phyloP scores from a whole-genome alignment of 2,113 vertebrate species.

The Gopherus evgoodei region DNA sequence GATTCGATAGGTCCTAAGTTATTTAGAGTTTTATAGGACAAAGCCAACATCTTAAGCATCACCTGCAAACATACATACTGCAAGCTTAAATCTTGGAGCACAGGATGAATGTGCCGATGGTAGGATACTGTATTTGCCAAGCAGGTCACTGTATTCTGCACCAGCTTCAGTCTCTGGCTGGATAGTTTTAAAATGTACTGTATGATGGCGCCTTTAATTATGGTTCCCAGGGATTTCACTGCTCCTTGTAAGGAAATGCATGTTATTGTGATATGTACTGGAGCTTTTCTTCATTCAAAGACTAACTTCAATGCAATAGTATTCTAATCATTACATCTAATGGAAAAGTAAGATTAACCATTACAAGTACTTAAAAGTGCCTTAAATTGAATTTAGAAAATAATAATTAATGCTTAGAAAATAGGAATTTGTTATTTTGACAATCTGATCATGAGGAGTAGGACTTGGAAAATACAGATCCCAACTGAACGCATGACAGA shows the following conservation, averaged over 20 bases:
- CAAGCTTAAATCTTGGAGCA: neutral
- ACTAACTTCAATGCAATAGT: neutral
- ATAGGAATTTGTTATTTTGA: neutral
- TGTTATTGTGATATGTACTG: neutral
- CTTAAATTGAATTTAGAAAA: neutral
- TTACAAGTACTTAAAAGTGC: neutral
- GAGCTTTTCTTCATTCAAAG: neutral
- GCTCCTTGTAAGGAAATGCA: neutral
- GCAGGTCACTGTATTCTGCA: neutral
- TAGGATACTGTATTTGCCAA: neutral
- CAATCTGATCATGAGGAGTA: neutral
- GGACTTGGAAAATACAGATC: constrained; percentile 4
- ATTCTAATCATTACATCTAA: neutral
- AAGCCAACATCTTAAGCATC: neutral
- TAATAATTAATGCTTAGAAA: constrained; percentile 8
- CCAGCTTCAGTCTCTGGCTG: fast-evolving
- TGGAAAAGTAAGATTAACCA: neutral
- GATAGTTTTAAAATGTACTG: neutral
- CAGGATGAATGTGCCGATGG: fast-evolving
- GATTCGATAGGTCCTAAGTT: neutral
- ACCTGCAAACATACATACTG: neutral
- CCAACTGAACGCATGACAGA: constrained; percentile 21
- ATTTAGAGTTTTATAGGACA: neutral
- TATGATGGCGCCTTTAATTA: neutral
- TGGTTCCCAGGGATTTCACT: neutral